These are phyloP conservation scores for Aphis craccivora DNA, from an alignment of 1,140 invertebrate genomes.

Conservation along the genomic window DNA sequence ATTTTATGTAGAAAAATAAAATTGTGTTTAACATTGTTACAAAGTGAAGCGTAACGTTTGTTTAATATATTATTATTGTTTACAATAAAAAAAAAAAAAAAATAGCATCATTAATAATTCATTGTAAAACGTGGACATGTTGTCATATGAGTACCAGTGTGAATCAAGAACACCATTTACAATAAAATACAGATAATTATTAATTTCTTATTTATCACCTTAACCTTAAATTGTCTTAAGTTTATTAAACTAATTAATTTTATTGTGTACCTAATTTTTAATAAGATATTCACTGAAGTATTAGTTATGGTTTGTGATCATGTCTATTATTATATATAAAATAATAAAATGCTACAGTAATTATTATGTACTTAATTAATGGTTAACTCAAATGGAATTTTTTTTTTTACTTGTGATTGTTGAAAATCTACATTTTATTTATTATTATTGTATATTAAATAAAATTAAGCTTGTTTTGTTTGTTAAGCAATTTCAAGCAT, in stretches of 20 bases:
- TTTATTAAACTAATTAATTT: not conserved
- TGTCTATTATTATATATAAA: not conserved
- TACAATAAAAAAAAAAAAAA: not conserved
- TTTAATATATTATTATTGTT: not conserved
- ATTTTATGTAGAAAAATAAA: not conserved
- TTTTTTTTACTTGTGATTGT: not conserved
- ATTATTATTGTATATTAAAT: not conserved
- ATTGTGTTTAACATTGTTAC: not conserved
- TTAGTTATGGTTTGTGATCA: not conserved
- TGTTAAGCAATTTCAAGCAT: not conserved
- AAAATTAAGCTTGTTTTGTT: not conserved
- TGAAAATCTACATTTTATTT: not conserved
- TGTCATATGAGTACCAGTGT: not conserved
- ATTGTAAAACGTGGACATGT: not conserved
- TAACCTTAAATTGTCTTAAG: not conserved
- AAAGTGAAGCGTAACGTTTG: not conserved
- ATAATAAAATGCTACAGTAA: not conserved
- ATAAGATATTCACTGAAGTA: not conserved
- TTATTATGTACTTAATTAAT: not conserved
- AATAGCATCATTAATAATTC: not conserved
- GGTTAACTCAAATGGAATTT: too few relatives aligned
- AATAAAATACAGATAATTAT: not conserved
- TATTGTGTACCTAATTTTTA: not conserved
- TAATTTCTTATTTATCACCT: not conserved
- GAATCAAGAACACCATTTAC: not conserved